phyloP scores from a whole-genome alignment of 2,888 invertebrate genomes.

The Linyphia triangularis region DNA sequence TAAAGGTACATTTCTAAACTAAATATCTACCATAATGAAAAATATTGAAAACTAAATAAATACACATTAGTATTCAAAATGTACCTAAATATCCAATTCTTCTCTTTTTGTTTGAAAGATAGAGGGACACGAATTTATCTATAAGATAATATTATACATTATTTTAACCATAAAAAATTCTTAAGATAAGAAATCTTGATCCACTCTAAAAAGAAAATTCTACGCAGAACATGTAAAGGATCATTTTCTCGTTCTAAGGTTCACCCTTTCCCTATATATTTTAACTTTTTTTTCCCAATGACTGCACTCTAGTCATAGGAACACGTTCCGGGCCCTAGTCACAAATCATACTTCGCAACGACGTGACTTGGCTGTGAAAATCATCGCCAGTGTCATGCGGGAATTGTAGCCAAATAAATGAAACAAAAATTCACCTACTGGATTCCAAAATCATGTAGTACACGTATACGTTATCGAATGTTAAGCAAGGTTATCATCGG shows the following conservation, averaged over 20 bases:
- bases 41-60: too few species aligned
- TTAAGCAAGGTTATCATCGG: not conserved
- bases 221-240: not conserved
- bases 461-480: not conserved
- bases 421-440: conserved; percentile 12
- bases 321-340: conserved; percentile 54
- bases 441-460: conserved; percentile 1
- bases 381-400: not conserved
- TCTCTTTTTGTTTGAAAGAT: too few species aligned
- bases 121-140: too few species aligned
- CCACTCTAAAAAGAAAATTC: not conserved
- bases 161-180: not conserved
- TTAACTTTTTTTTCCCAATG: conserved; percentile 42
- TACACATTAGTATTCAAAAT: too few species aligned
- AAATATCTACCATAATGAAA: too few species aligned
- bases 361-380: conserved; percentile 63
- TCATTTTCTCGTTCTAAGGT: not conserved
- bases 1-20: too few species aligned
- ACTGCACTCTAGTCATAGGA: conserved; percentile 51
- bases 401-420: not conserved
- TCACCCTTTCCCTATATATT: conserved; percentile 19
- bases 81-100: too few species aligned
- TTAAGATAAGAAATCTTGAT: too few species aligned
- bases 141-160: too few species aligned
- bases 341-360: conserved; percentile 68